These are phyloP conservation scores for Pachyrhynchus sulphureomaculatus DNA, from an alignment of 1,140 invertebrate genomes.

Conservation along the genomic window DNA sequence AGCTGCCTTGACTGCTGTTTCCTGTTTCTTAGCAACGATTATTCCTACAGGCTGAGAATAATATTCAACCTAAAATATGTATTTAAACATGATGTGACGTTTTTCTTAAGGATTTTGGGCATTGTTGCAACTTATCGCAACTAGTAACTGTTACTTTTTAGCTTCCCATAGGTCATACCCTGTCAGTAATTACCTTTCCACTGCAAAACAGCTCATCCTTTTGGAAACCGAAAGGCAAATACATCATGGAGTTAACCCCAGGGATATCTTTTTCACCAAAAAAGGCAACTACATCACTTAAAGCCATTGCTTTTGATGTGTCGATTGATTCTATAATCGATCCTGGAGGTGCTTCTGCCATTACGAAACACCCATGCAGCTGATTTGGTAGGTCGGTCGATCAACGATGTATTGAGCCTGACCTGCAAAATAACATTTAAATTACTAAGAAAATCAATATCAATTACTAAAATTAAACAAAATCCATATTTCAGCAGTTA, in stretches of 20 bases:
- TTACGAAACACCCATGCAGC: slow-evolving; percentile 64
- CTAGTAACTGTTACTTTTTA: too few species aligned
- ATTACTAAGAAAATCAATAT: neutral
- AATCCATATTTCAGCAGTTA: too few species aligned
- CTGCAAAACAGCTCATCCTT: slow-evolving; percentile 58
- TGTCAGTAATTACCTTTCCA: slow-evolving; percentile 54
- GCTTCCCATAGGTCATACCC: too few species aligned
- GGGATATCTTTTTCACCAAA: slow-evolving; percentile 76
- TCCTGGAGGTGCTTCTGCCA: slow-evolving; percentile 55
- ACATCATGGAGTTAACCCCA: slow-evolving; percentile 64
- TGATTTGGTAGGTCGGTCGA: slow-evolving; percentile 57
- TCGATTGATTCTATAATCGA: slow-evolving; percentile 59
- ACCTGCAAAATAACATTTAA: slow-evolving; percentile 47
- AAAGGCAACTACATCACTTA: slow-evolving; percentile 69
- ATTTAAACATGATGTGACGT: slow-evolving; percentile 65
- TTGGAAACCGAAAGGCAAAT: slow-evolving; percentile 37
- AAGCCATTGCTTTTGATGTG: slow-evolving; percentile 61
- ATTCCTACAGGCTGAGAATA: slow-evolving; percentile 74
- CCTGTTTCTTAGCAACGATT: slow-evolving; percentile 63
- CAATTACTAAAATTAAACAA: neutral
- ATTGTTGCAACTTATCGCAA: too few species aligned
- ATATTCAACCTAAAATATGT: slow-evolving; percentile 36
- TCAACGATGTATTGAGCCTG: slow-evolving; percentile 70
- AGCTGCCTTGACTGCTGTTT: slow-evolving; percentile 63
- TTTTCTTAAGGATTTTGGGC: too few species aligned